Conservation (phyloP, 2,797 vertebrate species). For the Apodemus agrarius region DNA sequence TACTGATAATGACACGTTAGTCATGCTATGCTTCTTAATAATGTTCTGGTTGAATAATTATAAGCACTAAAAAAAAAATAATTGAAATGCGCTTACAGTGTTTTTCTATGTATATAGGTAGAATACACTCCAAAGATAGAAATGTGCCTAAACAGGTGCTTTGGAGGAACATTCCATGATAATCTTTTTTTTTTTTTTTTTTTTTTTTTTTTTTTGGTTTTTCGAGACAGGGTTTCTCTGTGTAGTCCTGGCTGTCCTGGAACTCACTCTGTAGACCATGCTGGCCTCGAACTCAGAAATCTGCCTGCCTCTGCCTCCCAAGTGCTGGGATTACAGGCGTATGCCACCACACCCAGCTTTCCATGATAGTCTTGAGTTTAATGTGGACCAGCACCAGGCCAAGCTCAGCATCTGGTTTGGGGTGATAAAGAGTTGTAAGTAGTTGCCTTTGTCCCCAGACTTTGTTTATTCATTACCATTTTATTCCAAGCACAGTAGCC, state of each 20-base stretch:
- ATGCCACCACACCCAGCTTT: too few relatives aligned
- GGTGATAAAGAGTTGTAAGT: not conserved
- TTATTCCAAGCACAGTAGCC: not conserved
- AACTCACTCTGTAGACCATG: too few relatives aligned
- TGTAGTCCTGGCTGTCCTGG: too few relatives aligned
- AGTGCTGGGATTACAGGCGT: too few relatives aligned
- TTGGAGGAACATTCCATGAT: not conserved
- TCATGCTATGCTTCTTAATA: not conserved
- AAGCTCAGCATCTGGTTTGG: not conserved
- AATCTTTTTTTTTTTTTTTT: too few relatives aligned
- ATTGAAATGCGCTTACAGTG: not conserved
- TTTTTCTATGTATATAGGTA: not conserved
- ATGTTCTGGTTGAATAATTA: slow-evolving; percentile 15
- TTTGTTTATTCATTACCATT: not conserved
- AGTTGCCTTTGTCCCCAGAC: not conserved
- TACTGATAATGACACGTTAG: slow-evolving; percentile 21
- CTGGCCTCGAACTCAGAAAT: too few relatives aligned
- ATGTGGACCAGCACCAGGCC: not conserved
- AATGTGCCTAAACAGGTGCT: not conserved
- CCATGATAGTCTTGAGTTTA: not conserved
- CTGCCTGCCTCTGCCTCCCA: too few relatives aligned
- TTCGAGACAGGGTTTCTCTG: too few relatives aligned
- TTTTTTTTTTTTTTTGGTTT: too few relatives aligned
- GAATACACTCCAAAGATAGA: not conserved
- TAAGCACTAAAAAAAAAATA: not conserved